phyloP scores from a whole-genome alignment of 2,797 vertebrate species.

The Coendou prehensilis region DNA sequence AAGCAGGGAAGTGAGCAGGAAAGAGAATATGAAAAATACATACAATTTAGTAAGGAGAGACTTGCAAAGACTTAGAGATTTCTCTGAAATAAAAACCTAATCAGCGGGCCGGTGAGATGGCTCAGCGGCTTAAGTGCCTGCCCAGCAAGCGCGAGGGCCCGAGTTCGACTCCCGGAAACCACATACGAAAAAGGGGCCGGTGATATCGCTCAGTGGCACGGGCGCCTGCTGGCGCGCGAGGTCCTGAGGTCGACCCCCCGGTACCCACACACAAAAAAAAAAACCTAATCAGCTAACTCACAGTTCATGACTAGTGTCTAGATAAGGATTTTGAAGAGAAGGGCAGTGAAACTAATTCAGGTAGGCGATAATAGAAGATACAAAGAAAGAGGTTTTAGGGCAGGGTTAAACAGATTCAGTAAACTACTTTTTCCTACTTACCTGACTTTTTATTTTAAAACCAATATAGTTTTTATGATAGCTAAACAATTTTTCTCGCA shows the following conservation, averaged over 20 bases:
- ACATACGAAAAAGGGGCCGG: no score
- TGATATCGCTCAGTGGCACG: no score
- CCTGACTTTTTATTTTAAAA: conserved; percentile 37
- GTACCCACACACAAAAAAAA: no score
- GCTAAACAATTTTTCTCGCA: neutral
- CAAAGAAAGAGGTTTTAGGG: neutral
- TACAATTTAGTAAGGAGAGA: neutral
- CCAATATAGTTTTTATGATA: neutral
- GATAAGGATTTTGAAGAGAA: conserved; percentile 1
- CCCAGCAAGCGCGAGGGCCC: no score
- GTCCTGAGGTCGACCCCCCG: no score
- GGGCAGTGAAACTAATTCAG: neutral
- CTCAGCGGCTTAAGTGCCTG: no score
- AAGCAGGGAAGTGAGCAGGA: conserved; percentile 7
- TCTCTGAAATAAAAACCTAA: neutral
- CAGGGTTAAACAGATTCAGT: neutral
- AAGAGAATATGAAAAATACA: neutral
- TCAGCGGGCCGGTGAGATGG: no score
- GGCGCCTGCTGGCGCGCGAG: no score
- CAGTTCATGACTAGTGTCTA: neutral
- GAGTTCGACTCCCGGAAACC: no score
- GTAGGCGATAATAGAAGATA: neutral
- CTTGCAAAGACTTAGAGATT: neutral
- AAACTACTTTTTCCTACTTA: neutral
- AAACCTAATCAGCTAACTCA: neutral